phyloP scores from a whole-genome alignment of 2,113 vertebrate species.

The Phalacrocorax carbo region DNA sequence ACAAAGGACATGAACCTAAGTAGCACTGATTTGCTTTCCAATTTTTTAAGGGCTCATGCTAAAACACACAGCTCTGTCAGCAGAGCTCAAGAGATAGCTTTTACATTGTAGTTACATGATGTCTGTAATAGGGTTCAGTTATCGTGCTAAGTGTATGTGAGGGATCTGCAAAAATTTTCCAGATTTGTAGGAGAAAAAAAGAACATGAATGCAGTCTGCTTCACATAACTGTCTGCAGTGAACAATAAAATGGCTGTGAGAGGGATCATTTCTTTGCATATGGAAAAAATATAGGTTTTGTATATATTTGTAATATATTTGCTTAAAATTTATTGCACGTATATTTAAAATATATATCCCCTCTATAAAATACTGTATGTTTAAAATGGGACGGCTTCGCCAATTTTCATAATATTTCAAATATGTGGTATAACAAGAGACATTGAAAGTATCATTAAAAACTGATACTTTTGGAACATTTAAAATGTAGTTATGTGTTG shows the following conservation, averaged over 20 bases:
- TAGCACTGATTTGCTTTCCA: conserved; percentile 14
- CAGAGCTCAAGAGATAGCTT: conserved; percentile 8
- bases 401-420: conserved; percentile 50
- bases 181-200: conserved; percentile 58
- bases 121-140: conserved; percentile 45
- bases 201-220: conserved; percentile 48
- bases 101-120: not conserved
- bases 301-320: conserved; percentile 40
- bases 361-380: not conserved
- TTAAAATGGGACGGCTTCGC: not conserved
- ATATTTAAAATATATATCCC: conserved; percentile 45
- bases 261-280: conserved; percentile 44
- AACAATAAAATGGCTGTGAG: conserved; percentile 67
- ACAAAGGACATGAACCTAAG: conserved; percentile 9
- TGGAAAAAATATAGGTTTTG: conserved; percentile 64
- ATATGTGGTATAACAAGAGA: not conserved
- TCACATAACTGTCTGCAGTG: conserved; percentile 50
- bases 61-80: not conserved
- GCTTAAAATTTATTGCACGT: conserved; percentile 41
- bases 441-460: conserved; percentile 9
- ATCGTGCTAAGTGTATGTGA: conserved; percentile 28
- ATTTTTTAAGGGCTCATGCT: conserved; percentile 12
- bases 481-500: not conserved
- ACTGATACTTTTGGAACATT: not conserved
- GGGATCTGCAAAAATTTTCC: conserved; percentile 41